Evolutionary conservation across 1,140 invertebrate species (phyloP).

Genomic region (Musca vetustissima): DNA sequence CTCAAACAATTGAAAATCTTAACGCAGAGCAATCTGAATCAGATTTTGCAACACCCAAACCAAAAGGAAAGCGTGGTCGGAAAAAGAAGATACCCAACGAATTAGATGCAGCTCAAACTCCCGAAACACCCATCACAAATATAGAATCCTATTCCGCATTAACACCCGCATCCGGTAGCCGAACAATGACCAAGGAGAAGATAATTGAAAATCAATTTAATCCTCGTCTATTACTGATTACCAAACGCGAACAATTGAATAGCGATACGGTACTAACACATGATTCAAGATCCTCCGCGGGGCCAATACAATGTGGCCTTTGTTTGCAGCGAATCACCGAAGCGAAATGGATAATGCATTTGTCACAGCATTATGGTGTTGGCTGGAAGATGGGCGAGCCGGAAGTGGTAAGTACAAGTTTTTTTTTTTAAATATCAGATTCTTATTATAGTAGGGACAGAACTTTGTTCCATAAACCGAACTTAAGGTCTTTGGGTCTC

Average conservation of each 20-base stretch:
- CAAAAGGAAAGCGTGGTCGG: neutral
- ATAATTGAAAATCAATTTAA: constrained; percentile 28
- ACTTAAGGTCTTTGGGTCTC: no score
- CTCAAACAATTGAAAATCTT: no score
- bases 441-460: no score
- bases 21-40: no score
- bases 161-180: neutral
- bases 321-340: constrained; percentile 34
- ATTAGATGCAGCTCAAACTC: neutral
- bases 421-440: no score
- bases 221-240: constrained; percentile 38
- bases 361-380: constrained; percentile 44
- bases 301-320: constrained; percentile 39
- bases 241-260: constrained; percentile 38
- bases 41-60: neutral
- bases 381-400: constrained; percentile 36
- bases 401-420: constrained; percentile 12
- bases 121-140: neutral
- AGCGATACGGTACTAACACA: constrained; percentile 33
- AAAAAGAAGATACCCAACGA: neutral
- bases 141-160: neutral
- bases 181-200: neutral
- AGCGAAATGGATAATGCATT: constrained; percentile 32
- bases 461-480: no score
- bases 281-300: constrained; percentile 19